These are phyloP conservation scores for Sebastes jordani DNA, from an alignment of 2,797 vertebrate species.

Conservation along the genomic window DNA sequence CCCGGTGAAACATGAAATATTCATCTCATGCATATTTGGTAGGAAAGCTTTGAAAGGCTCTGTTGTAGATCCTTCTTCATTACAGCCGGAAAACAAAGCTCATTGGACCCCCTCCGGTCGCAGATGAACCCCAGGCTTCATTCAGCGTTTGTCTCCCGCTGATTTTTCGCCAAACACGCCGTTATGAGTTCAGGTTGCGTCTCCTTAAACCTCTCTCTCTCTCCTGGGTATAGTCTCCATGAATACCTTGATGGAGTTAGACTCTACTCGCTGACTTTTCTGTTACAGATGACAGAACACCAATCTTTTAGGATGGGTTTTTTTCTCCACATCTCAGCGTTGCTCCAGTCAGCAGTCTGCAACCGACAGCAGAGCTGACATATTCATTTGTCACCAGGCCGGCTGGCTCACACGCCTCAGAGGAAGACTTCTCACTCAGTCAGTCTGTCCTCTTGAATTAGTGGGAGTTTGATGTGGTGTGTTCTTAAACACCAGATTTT, in stretches of 20 bases:
- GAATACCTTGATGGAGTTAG: slow-evolving; percentile 16
- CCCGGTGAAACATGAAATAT: slow-evolving; percentile 60
- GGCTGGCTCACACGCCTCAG: background rate
- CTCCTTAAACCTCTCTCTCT: background rate
- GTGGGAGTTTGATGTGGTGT: background rate
- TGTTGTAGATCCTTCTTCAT: slow-evolving; percentile 29
- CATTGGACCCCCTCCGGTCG: background rate
- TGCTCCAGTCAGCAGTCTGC: slow-evolving; percentile 1
- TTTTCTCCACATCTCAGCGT: background rate
- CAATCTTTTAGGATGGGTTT: background rate
- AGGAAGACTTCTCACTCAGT: slow-evolving; percentile 6
- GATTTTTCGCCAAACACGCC: background rate
- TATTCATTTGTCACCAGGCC: slow-evolving; percentile 32
- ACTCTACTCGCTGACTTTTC: background rate
- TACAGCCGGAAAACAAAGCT: slow-evolving; percentile 35
- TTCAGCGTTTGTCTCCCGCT: slow-evolving; percentile 25
- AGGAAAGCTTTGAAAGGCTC: slow-evolving; percentile 26
- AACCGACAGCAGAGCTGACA: slow-evolving; percentile 9
- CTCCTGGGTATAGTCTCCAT: background rate
- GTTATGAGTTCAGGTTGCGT: background rate
- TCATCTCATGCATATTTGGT: slow-evolving; percentile 62
- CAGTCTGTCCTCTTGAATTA: background rate
- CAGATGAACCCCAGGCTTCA: slow-evolving; percentile 18
- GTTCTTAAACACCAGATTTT: background rate
- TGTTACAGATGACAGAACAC: slow-evolving; percentile 20